These are phyloP conservation scores for Podarcis muralis DNA, from an alignment of 2,113 vertebrate genomes.

Conservation along the genomic window DNA sequence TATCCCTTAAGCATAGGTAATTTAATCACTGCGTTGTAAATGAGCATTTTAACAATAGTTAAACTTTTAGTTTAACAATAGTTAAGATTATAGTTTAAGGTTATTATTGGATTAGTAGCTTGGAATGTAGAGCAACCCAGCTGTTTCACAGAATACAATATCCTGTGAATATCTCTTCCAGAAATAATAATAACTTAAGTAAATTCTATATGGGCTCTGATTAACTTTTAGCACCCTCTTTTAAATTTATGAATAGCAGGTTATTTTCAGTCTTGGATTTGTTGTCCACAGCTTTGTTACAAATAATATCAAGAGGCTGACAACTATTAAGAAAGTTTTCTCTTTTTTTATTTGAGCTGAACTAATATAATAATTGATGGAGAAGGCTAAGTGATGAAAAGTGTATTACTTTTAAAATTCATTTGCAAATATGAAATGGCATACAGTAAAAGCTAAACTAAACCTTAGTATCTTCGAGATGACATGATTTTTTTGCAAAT, in stretches of 20 bases:
- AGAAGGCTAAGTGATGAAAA: slow-evolving; percentile 65
- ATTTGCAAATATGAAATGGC: slow-evolving; percentile 58
- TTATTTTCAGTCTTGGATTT: slow-evolving; percentile 50
- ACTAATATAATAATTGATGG: slow-evolving; percentile 63
- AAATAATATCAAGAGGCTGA: slow-evolving; percentile 62
- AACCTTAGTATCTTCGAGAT: slow-evolving; percentile 56
- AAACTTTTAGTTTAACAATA: background rate
- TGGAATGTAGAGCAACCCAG: slow-evolving; percentile 16
- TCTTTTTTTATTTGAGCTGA: slow-evolving; percentile 62
- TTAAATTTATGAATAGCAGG: slow-evolving; percentile 52
- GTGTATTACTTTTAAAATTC: slow-evolving; percentile 59
- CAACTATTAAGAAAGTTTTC: slow-evolving; percentile 58
- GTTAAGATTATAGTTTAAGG: slow-evolving; percentile 19
- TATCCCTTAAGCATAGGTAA: slow-evolving; percentile 35
- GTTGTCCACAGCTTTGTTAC: slow-evolving; percentile 56
- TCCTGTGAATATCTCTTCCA: slow-evolving; percentile 30
- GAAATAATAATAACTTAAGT: slow-evolving; percentile 41
- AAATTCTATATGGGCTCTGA: slow-evolving; percentile 44
- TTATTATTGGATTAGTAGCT: slow-evolving; percentile 29
- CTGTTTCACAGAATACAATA: slow-evolving; percentile 37
- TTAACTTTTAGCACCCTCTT: slow-evolving; percentile 60
- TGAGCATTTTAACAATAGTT: slow-evolving; percentile 25
- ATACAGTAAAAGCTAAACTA: slow-evolving; percentile 69
- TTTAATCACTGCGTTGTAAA: slow-evolving; percentile 40
- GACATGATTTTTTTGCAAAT: slow-evolving; percentile 64